Evolutionary conservation across 2,797 vertebrate genomes (phyloP).

Genomic region (Chaunax sp.): DNA sequence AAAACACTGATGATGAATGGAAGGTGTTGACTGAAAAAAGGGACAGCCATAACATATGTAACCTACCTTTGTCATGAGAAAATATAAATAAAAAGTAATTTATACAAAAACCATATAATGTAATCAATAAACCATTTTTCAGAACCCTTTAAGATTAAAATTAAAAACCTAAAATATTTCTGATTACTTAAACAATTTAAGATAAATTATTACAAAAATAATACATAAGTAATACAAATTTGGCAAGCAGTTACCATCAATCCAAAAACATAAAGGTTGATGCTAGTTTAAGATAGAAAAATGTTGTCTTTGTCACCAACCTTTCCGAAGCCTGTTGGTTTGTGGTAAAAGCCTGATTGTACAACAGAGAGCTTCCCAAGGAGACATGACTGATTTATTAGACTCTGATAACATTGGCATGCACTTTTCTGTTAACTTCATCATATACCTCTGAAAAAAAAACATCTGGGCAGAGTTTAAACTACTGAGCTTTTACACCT

Average conservation of each 20-base stretch:
- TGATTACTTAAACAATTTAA: constrained; percentile 20
- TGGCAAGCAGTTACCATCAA: constrained; percentile 90
- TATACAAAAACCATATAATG: constrained; percentile 56
- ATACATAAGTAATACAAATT: constrained; percentile 64
- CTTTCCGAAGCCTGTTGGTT: constrained; percentile 92
- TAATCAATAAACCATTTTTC: constrained; percentile 22
- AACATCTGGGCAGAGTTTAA: constrained; percentile 82
- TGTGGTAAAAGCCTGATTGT: constrained; percentile 90
- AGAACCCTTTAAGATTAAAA: constrained; percentile 12
- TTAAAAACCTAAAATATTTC: constrained; percentile 31
- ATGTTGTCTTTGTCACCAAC: constrained; percentile 86
- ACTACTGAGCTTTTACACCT: constrained; percentile 90
- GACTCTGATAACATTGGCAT: constrained; percentile 77
- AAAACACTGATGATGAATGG: constrained; percentile 84
- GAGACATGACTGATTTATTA: constrained; percentile 84
- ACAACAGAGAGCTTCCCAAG: constrained; percentile 85
- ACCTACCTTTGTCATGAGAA: constrained; percentile 90
- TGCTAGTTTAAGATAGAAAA: constrained; percentile 82
- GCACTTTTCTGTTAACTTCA: constrained; percentile 55
- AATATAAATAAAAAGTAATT: constrained; percentile 42
- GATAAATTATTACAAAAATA: constrained; percentile 51
- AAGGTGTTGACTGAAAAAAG: constrained; percentile 81
- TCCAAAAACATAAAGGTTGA: constrained; percentile 91
- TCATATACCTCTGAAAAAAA: constrained; percentile 83
- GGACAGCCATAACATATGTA: constrained; percentile 84